Evolutionary conservation across 2,888 invertebrate genomes (phyloP).

Genomic region (Eremobia ochroleuca): DNA sequence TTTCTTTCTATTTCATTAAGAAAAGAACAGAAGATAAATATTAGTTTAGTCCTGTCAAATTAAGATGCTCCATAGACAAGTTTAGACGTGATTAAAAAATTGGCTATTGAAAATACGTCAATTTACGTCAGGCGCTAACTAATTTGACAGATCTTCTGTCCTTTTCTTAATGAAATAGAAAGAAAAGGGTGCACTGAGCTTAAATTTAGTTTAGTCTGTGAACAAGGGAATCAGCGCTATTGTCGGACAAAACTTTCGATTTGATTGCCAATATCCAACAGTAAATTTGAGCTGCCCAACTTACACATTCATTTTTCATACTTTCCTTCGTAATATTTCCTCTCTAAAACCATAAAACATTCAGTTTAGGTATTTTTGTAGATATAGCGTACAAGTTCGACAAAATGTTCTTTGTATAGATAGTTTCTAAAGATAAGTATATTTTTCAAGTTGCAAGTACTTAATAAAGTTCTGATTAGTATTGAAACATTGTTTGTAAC

Average conservation of each 20-base stretch:
- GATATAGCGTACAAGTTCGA: constrained; percentile 50
- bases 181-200: too few relatives aligned
- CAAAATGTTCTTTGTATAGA: constrained; percentile 22
- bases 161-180: too few relatives aligned
- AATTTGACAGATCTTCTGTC: too few relatives aligned
- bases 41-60: too few relatives aligned
- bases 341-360: constrained; percentile 21
- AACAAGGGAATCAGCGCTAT: too few relatives aligned
- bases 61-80: too few relatives aligned
- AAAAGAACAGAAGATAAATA: too few relatives aligned
- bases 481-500: neutral
- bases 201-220: too few relatives aligned
- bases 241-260: neutral
- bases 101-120: too few relatives aligned
- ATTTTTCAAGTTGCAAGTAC: constrained; percentile 36
- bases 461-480: constrained; percentile 29
- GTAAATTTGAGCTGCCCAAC: neutral
- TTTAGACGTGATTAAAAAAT: too few relatives aligned
- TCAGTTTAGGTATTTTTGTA: constrained; percentile 29
- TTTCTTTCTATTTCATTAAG: too few relatives aligned
- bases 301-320: neutral
- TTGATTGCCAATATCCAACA: neutral
- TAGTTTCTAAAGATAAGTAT: constrained; percentile 58
- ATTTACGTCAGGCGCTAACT: too few relatives aligned
- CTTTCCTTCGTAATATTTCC: neutral